Evolutionary conservation across 1,140 invertebrate species (phyloP), one percentile per base, ranked within the genome.

Genomic region (Dendrolimus punctatus): DNA sequence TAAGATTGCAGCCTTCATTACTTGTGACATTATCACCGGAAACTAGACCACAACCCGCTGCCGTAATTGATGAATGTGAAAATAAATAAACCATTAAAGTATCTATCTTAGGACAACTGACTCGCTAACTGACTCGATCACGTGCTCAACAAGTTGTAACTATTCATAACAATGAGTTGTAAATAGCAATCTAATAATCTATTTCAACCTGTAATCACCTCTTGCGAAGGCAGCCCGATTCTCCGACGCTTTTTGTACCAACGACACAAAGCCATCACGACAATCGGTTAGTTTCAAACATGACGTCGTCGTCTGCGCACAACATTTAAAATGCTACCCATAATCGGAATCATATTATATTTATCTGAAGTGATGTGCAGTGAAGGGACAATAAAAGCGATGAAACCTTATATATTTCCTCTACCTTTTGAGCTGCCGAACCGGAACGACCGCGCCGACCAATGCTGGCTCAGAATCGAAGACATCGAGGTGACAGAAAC

Each of bases 281-380:
- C 68, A 63, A 62, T 70, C 66, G 53, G 50, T 78, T 66, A 86
- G 77, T 85, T 70, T 47, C 59, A 63, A 78, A 71, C 69, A 84
- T 83, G 78, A 63, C 68, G 70, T 62, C 60, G 78, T 8, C 52
- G 57, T 23, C 23, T 2, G 48, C 68, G 62, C 64, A 64, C 58
- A 60, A 83, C 80, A 76, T 64, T 75, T 72, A 83, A 83, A 85
- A 85, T 85, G 82, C 82, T 83, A 74, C 54, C 74, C 48, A 38
- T 82, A 23, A 39, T 81, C 36, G 52, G 76, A 5, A 51, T 53
- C 10, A 64, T 52, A 48, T 53, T 62, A 51, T 51, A 71, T 9
- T 46, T 75, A 53, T 48, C 52, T 23, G 41, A 60, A 51, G 71
- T 64, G 45, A 46, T 64, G 46, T 49, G 58, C 44, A 51, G 60